Evolutionary conservation across 2,113 vertebrate genomes (phyloP), one percentile per base, ranked within the genome.

Genomic region (Morone chrysops): DNA sequence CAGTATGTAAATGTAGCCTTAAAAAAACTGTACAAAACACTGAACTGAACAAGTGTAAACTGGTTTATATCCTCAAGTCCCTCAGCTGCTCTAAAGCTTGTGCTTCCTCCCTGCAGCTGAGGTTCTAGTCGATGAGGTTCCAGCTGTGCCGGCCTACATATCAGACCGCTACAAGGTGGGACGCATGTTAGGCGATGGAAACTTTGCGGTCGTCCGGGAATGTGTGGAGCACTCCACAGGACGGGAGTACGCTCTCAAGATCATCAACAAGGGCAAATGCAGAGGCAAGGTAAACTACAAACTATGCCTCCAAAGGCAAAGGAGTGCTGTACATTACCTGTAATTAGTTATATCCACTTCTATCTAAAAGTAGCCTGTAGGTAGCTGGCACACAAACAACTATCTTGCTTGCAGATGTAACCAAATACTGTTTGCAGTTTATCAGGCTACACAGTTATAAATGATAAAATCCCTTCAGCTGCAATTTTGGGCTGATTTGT

Each of bases 211-310:
- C 47, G 98, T 99, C 75, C 96, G 97, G 78, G 98, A 99, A 89
- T 99, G 98, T 91, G 96, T 97, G 91, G 98, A 99, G 95, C 97
- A 96, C 95, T 97, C 97, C 60, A 99, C 98, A 1, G 97, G 96
- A 79, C 96, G 98, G 86, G 97, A 99, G 91, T 99, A 99, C 65
- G 98, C 98, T 47, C 95, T 99, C 95, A 99, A 99, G 96, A 99
- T 99, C 93, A 99, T 99, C 90, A 99, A 99, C 96, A 99, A 99
- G 95, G 97, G 97, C 92, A 99, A 99, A 95, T 99, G 98, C 89
- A 95, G 98, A 95, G 98, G 98, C 88, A 99, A 99, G 96, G 98
- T 99, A 81, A 86, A 12, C n/a, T 22, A 51, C 25, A 3, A 1
- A 20, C 13, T 7, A 13, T 3, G 17, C 63, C 22, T 43, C 25